These are phyloP conservation scores for Leucoraja erinaceus DNA, from an alignment of 2,113 vertebrate species.

Conservation along the genomic window DNA sequence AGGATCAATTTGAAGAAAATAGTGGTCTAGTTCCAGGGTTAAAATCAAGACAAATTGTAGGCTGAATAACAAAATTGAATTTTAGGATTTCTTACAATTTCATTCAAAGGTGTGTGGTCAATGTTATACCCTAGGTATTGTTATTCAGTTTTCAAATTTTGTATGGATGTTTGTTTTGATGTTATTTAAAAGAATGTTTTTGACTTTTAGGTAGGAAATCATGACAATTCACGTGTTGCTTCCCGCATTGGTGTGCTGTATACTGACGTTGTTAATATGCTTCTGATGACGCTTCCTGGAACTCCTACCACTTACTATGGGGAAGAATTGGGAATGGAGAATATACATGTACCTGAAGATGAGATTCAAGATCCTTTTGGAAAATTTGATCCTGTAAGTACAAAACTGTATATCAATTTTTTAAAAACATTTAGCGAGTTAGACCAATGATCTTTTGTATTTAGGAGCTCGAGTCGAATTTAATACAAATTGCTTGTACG, in stretches of 20 bases:
- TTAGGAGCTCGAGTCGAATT: not conserved
- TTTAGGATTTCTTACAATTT: not conserved
- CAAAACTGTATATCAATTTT: not conserved
- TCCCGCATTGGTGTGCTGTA: slow-evolving; percentile 71
- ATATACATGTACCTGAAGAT: slow-evolving; percentile 49
- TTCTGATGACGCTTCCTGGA: slow-evolving; percentile 86
- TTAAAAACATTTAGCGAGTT: not conserved
- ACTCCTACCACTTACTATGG: slow-evolving; percentile 90
- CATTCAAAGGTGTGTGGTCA: not conserved
- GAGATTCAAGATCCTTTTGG: slow-evolving; percentile 61
- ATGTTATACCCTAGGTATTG: not conserved
- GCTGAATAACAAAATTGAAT: not conserved
- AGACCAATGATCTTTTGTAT: not conserved
- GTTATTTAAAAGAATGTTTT: not conserved
- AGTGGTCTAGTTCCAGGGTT: not conserved
- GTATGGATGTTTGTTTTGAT: not conserved
- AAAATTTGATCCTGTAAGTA: slow-evolving; percentile 57
- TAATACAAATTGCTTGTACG: not conserved
- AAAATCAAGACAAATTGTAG: not conserved
- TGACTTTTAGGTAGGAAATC: slow-evolving; percentile 73
- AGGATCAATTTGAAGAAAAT: not conserved
- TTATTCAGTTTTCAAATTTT: not conserved
- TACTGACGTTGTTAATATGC: slow-evolving; percentile 74
- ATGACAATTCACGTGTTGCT: slow-evolving; percentile 65
- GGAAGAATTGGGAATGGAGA: slow-evolving; percentile 93